Evolutionary conservation across 30 jellyfish, hydroid and myxozoan species (phyloP), one percentile per base, ranked within the genome.

Genomic region (Chrysaora quinquecirrha): DNA sequence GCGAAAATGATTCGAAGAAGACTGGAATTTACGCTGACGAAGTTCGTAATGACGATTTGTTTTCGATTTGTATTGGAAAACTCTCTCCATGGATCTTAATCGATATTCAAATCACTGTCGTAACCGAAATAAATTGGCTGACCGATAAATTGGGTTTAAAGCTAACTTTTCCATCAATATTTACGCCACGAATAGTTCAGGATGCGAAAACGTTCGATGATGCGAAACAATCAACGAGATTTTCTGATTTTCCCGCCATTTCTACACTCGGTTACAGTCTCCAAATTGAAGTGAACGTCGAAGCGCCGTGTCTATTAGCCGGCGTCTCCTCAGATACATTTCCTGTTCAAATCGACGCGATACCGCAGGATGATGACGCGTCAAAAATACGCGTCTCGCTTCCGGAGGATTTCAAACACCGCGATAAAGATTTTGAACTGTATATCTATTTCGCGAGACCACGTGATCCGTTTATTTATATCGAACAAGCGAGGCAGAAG

Each of bases 221-320:
- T 18, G 14, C 11, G 11, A 38, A 38, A 38, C 6, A 38, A 3
- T 38, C 47, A 32, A 76, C 69, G 1, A 28, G 14, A 9, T 52
- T 18, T 31, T 6, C 80, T 34, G 20, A 34, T 50, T 43, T 34
- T 48, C 89, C 89, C 14, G 99, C 99, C 19, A 66, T 63, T 3
- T 88, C 99, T 0, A 85, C 98, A 16, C 89, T 94, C 16, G 96
- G 95, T 33, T 93, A 88, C 82, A 88, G 96, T 49, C 86, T 95
- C 30, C 95, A 88, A 73, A 73, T 95, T 30, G 95, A 84, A 30
- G 68, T 95, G 14, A 49, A 70, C 34, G 79, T 95, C 48, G 99
- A 95, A 31, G 99, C 99, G 12, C 99, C 99, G 3, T 95, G 99
- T 70, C 89, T 85, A n/a, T 71, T 95, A 1, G 82, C 97, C 2